These are phyloP conservation scores for Lathamus discolor DNA, from an alignment of 2,113 vertebrate genomes.

Conservation along the genomic window DNA sequence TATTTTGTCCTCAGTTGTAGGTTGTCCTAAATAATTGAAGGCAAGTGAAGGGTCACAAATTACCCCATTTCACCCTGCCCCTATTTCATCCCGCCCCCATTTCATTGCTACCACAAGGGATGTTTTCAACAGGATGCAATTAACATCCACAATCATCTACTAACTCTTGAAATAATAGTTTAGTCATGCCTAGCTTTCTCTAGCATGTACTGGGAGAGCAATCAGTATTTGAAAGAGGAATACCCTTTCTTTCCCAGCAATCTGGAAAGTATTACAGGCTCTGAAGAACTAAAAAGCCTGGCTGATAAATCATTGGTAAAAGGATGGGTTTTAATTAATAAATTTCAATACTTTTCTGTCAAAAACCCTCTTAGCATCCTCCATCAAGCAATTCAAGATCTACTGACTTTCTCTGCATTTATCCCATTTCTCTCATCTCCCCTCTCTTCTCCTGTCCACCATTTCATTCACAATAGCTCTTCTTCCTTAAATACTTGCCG, in stretches of 20 bases:
- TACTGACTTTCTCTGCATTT: not conserved
- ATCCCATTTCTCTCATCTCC: not conserved
- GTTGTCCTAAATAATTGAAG: not conserved
- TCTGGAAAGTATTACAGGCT: not conserved
- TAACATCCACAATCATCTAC: not conserved
- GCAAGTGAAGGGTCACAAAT: not conserved
- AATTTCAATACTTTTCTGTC: not conserved
- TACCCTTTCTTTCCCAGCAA: not conserved
- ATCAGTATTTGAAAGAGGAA: not conserved
- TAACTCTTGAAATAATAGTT: conserved; percentile 7
- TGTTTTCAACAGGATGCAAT: not conserved
- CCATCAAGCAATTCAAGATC: not conserved
- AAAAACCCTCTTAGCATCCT: not conserved
- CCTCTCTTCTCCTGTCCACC: not conserved
- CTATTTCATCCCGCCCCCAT: not conserved
- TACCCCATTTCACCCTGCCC: not conserved
- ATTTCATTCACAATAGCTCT: not conserved
- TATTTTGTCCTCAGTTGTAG: not conserved
- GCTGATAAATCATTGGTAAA: not conserved
- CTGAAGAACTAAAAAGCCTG: not conserved
- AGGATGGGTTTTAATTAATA: not conserved
- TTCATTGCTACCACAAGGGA: not conserved
- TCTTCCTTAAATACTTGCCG: not conserved
- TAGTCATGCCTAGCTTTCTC: not conserved
- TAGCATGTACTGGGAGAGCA: not conserved